Conservation (phyloP, 2,888 invertebrate species). For the Sphinx pinastri region DNA sequence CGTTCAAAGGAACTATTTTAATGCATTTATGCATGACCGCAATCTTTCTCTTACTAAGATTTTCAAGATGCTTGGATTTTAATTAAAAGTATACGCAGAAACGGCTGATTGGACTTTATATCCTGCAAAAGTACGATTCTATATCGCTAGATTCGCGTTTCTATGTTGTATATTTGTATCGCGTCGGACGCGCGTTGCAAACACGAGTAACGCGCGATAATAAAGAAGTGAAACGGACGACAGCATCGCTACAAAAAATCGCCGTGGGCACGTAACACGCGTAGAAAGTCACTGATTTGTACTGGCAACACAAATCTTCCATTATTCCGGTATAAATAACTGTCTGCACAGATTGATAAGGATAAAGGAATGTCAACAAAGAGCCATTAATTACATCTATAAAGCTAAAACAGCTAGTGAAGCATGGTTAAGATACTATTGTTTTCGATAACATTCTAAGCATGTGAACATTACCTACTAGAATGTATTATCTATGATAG, state of each 20-base stretch:
- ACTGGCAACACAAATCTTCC: neutral
- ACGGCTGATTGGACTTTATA: no score
- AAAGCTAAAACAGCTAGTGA: conserved; percentile 8
- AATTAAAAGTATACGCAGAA: neutral
- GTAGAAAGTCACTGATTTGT: neutral
- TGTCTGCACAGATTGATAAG: conserved; percentile 10
- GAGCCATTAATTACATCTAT: conserved; percentile 21
- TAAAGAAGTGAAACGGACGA: no score
- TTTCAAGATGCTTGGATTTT: neutral
- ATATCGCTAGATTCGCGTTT: no score
- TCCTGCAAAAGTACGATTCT: no score
- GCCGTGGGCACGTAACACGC: no score
- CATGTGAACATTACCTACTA: neutral
- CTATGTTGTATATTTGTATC: no score
- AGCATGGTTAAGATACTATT: conserved; percentile 21
- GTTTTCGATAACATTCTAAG: conserved; percentile 24
- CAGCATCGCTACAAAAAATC: no score
- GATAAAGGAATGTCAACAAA: conserved; percentile 24
- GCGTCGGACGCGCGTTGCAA: no score
- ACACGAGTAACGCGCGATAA: no score
- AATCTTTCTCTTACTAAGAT: no score
- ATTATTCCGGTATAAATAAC: neutral
- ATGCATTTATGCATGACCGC: no score
- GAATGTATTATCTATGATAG: neutral
- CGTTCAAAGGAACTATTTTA: no score